These are phyloP conservation scores for Nemotelus nigrinus DNA, from an alignment of 2,888 invertebrate genomes.

Conservation along the genomic window DNA sequence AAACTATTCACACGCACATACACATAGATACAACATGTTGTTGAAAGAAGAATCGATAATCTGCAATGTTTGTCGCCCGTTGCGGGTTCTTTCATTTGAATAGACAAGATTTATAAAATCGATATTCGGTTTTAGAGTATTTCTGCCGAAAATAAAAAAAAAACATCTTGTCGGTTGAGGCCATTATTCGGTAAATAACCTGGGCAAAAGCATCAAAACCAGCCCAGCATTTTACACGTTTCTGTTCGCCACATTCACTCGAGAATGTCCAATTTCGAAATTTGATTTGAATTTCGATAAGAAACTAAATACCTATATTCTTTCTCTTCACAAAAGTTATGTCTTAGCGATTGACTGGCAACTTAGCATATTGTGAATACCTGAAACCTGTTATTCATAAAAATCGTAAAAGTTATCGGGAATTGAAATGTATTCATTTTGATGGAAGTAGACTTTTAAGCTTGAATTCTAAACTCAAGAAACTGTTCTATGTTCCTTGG, in stretches of 20 bases:
- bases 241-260: background rate
- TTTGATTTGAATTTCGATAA: background rate
- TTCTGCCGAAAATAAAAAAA: background rate
- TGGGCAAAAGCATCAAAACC: background rate
- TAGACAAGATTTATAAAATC: background rate
- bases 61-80: background rate
- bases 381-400: conserved; percentile 3
- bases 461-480: too few relatives aligned
- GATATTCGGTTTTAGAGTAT: background rate
- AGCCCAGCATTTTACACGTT: background rate
- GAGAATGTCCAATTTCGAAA: background rate
- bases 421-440: conserved; percentile 1
- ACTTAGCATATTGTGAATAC: background rate
- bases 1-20: too few relatives aligned
- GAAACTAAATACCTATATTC: background rate
- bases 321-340: background rate
- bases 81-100: background rate
- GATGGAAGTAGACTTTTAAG: background rate
- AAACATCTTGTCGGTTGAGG: background rate
- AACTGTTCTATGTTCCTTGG: too few relatives aligned
- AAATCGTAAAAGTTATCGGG: background rate
- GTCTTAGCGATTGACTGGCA: conserved; percentile 3
- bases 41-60: too few relatives aligned
- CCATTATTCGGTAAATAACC: background rate
- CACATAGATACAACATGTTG: too few relatives aligned